phyloP scores from a whole-genome alignment of 2,797 vertebrate genomes.

The Poeciliopsis gracilis region DNA sequence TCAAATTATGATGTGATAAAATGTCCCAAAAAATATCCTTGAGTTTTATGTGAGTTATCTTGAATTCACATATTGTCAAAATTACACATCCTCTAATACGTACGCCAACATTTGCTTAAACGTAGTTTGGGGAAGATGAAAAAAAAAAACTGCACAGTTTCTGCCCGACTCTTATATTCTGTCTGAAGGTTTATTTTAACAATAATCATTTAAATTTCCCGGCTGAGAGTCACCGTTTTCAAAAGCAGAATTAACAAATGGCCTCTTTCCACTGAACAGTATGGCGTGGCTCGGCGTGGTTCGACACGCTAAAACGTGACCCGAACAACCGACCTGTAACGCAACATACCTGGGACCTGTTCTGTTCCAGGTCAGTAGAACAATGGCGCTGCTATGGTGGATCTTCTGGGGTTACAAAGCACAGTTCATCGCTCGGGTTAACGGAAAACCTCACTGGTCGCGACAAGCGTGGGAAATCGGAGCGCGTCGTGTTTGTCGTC shows the following conservation, averaged over 20 bases:
- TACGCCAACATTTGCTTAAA: background rate
- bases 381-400: background rate
- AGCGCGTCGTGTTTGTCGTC: too few relatives aligned
- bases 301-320: background rate
- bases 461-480: background rate
- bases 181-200: background rate
- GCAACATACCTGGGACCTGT: background rate
- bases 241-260: background rate
- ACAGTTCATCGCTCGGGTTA: background rate
- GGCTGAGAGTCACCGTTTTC: background rate
- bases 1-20: background rate
- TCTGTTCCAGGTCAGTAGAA: background rate
- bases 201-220: background rate
- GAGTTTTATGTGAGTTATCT: background rate
- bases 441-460: background rate
- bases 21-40: too few relatives aligned
- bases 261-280: background rate
- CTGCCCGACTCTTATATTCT: background rate
- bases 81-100: background rate
- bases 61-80: background rate
- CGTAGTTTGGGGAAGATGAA: background rate
- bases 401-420: background rate
- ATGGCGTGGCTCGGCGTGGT: background rate
- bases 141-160: background rate
- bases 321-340: background rate